phyloP scores from a whole-genome alignment of 2,888 invertebrate species.

The Gastracanthus pulcherrimus region DNA sequence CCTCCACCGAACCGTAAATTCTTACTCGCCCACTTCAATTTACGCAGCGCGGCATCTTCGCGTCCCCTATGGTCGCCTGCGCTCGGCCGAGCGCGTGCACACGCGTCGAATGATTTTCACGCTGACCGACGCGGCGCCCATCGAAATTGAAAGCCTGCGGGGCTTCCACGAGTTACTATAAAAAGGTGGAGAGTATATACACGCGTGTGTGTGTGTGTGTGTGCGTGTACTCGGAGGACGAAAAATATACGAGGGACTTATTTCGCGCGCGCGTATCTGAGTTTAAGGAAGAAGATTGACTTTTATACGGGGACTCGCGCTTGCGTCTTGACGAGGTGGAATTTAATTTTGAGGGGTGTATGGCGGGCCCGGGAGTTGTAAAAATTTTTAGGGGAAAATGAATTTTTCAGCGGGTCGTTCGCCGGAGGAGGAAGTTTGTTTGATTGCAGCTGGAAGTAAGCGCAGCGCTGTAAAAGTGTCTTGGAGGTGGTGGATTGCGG shows the following conservation, averaged over 20 bases:
- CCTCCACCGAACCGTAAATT: background rate
- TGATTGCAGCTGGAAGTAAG: background rate
- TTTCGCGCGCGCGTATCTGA: background rate
- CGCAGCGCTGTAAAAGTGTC: background rate
- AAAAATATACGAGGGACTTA: conserved; percentile 30
- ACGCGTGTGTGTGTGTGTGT: no score
- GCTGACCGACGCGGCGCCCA: conserved; percentile 49
- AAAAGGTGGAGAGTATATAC: conserved; percentile 17
- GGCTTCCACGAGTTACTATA: conserved; percentile 46
- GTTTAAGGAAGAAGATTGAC: conserved; percentile 36
- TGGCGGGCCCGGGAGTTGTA: conserved; percentile 17
- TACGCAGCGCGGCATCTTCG: conserved; percentile 6
- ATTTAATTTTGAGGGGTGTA: conserved; percentile 30
- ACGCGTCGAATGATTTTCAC: conserved; percentile 57
- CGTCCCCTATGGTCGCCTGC: background rate
- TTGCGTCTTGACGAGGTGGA: conserved; percentile 43
- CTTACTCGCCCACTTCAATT: conserved; percentile 9
- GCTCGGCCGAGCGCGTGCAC: background rate
- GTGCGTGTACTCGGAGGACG: no score
- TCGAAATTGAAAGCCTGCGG: conserved; percentile 60
- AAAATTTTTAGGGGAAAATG: conserved; percentile 35
- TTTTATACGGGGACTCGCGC: conserved; percentile 28
- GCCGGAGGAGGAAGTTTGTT: background rate
- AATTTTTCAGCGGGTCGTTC: conserved; percentile 25
- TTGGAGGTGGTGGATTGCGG: background rate